Evolutionary conservation across 2,888 invertebrate species (phyloP).

Genomic region (Onchidella celtica): DNA sequence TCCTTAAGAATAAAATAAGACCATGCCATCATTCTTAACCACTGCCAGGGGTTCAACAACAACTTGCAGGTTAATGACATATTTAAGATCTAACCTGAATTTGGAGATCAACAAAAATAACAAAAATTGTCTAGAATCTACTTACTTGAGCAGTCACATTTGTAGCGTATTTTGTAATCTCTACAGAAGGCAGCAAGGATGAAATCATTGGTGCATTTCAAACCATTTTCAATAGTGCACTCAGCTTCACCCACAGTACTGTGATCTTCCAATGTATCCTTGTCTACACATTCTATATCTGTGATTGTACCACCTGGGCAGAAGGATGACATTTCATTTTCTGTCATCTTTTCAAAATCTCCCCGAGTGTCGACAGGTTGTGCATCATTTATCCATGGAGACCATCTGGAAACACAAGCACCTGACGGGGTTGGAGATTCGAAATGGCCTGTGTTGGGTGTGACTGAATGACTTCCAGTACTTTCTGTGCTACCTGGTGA

Average conservation of each 20-base stretch:
- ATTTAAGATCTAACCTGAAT: too few species aligned
- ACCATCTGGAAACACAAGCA: slow-evolving; percentile 58
- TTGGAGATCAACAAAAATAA: too few species aligned
- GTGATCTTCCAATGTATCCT: slow-evolving; percentile 57
- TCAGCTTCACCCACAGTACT: slow-evolving; percentile 45
- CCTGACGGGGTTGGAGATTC: not conserved
- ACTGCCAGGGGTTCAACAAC: too few species aligned
- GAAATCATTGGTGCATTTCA: slow-evolving; percentile 28
- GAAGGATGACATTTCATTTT: slow-evolving; percentile 59
- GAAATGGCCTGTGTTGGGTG: not conserved
- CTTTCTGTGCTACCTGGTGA: not conserved
- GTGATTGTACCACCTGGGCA: slow-evolving; percentile 68
- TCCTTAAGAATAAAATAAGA: too few species aligned
- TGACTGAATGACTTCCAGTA: not conserved
- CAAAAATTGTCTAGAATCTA: too few species aligned
- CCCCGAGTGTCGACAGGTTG: slow-evolving; percentile 60
- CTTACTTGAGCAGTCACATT: slow-evolving; percentile 81
- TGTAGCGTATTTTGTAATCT: slow-evolving; percentile 75
- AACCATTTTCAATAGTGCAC: slow-evolving; percentile 45
- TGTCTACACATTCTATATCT: slow-evolving; percentile 68
- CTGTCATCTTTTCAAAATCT: slow-evolving; percentile 62
- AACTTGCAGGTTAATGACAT: too few species aligned
- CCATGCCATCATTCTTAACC: too few species aligned
- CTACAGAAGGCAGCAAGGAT: slow-evolving; percentile 58
- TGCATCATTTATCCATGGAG: slow-evolving; percentile 66